Evolutionary conservation across 1,140 invertebrate species (phyloP).

Genomic region (Bradynema listronoti): DNA sequence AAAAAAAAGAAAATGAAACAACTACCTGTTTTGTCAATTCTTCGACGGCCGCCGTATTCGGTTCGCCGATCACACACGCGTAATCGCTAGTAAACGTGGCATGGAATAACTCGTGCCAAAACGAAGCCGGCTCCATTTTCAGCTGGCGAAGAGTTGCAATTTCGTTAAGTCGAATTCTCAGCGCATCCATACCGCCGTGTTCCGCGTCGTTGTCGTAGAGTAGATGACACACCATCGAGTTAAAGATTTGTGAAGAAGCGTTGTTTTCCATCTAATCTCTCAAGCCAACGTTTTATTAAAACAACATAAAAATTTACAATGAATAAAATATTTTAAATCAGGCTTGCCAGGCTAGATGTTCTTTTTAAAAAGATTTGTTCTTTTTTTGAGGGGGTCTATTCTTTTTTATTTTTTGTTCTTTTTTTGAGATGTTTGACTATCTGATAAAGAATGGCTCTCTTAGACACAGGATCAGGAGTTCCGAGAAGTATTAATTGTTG

Average conservation of each 20-base stretch:
- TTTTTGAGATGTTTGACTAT: no score
- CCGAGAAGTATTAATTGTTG: no score
- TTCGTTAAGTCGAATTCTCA: constrained; percentile 69
- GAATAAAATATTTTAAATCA: no score
- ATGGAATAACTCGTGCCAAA: constrained; percentile 69
- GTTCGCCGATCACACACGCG: constrained; percentile 61
- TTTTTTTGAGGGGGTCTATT: no score
- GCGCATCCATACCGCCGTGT: constrained; percentile 69
- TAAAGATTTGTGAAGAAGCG: constrained; percentile 71
- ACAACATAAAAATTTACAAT: no score
- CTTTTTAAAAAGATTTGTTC: no score
- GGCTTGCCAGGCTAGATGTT: no score
- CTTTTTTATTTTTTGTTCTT: no score
- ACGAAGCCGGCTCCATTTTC: constrained; percentile 64
- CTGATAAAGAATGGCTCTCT: no score
- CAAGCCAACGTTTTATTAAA: no score
- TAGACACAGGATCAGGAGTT: no score
- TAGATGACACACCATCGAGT: constrained; percentile 72
- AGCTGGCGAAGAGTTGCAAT: constrained; percentile 66
- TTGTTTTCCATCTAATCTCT: constrained; percentile 69
- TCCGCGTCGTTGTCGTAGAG: constrained; percentile 66
- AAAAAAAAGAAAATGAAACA: background rate
- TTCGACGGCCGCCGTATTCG: constrained; percentile 61
- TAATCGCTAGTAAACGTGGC: constrained; percentile 67
- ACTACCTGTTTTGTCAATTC: constrained; percentile 48